phyloP scores from a whole-genome alignment of 2,113 vertebrate genomes.

The Phaethornis superciliosus region DNA sequence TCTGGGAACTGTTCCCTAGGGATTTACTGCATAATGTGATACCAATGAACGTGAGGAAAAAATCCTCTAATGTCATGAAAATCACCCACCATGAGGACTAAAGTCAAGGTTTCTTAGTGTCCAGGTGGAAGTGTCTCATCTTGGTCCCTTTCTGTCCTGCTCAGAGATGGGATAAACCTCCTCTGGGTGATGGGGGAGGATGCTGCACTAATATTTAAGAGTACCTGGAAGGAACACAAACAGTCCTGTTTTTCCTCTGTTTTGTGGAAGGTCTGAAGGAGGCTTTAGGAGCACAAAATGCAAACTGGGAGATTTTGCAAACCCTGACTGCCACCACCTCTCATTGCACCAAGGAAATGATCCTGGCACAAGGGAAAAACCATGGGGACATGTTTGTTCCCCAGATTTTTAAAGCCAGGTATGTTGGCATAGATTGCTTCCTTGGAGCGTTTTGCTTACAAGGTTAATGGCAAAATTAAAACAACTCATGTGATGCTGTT shows the following conservation, averaged over 20 bases:
- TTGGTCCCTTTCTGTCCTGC: neutral
- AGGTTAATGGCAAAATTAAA: neutral
- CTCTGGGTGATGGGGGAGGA: neutral
- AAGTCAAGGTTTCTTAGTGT: neutral
- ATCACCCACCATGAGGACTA: neutral
- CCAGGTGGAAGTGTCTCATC: neutral
- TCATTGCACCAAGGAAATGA: neutral
- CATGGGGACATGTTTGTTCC: accelerated
- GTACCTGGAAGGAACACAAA: neutral
- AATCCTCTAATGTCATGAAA: neutral
- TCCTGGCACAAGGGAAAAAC: neutral
- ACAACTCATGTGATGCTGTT: neutral
- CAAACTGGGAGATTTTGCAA: neutral
- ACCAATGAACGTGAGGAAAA: neutral
- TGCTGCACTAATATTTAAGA: neutral
- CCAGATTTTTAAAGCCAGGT: neutral
- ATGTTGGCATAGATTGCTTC: neutral
- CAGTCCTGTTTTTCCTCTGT: neutral
- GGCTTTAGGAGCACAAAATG: neutral
- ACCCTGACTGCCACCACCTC: neutral
- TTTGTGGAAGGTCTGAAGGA: neutral
- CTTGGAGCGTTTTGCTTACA: neutral
- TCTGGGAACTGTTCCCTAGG: neutral
- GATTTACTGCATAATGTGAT: neutral
- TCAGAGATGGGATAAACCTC: neutral